Conservation (phyloP, 30 jellyfish, hydroid and myxozoan species). For the Rhopilema esculentum region DNA sequence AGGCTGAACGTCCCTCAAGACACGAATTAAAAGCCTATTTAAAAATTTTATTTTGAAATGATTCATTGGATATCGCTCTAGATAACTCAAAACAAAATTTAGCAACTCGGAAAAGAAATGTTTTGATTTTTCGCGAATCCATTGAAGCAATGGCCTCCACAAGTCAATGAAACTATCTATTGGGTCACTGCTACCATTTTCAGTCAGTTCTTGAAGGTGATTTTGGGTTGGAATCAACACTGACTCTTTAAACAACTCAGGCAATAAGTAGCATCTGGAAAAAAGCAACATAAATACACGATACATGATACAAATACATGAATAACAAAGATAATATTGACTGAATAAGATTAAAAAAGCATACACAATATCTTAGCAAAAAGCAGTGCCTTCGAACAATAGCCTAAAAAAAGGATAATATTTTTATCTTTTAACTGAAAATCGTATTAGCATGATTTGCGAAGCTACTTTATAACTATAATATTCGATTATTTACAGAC, state of each 20-base stretch:
- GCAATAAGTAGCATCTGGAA: constrained; percentile 1
- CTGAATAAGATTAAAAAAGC: too few species aligned
- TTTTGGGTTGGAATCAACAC: constrained; percentile 21
- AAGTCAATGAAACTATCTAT: not conserved
- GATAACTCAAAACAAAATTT: not conserved
- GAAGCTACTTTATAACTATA: too few species aligned
- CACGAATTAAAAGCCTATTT: not conserved
- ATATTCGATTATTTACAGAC: too few species aligned
- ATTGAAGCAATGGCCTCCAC: constrained; percentile 42
- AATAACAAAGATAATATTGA: too few species aligned
- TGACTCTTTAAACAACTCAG: constrained; percentile 22
- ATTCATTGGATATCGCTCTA: not conserved
- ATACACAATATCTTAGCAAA: too few species aligned
- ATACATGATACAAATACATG: too few species aligned
- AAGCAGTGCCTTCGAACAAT: too few species aligned
- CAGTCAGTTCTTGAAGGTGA: constrained; percentile 8
- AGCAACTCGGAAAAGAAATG: not conserved
- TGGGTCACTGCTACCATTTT: not conserved
- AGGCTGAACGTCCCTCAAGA: not conserved
- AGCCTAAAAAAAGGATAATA: too few species aligned
- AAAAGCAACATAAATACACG: not conserved
- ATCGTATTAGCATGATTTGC: too few species aligned
- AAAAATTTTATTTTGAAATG: not conserved
- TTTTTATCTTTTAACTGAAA: too few species aligned
- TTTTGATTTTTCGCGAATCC: not conserved